A percentile compares a stretch with the other conserved stretches of the same genome.
Conservation (phyloP, 1,140 invertebrate species). For the Sitophilus oryzae region DNA sequence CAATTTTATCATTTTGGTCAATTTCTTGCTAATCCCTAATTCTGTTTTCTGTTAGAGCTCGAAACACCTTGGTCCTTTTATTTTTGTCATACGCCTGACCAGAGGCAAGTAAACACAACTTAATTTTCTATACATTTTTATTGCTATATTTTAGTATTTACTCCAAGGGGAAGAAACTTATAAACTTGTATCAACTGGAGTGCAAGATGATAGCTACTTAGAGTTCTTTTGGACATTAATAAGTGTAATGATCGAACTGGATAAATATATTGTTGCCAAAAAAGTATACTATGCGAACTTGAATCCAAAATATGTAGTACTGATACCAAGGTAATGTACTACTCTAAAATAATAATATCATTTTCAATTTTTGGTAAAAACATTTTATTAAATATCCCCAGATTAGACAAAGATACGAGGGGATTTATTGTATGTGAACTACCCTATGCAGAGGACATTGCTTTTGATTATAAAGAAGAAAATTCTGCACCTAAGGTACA, state of each 20-base stretch:
- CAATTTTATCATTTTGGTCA: too few relatives aligned
- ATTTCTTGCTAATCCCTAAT: too few relatives aligned
- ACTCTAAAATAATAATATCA: not conserved
- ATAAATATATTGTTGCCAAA: slow-evolving; percentile 24
- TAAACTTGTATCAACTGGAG: slow-evolving; percentile 20
- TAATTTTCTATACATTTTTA: not conserved
- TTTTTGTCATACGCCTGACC: too few relatives aligned
- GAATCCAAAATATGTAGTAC: slow-evolving; percentile 22
- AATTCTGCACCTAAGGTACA: slow-evolving; percentile 9
- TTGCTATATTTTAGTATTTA: slow-evolving; percentile 19
- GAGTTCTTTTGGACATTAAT: slow-evolving; percentile 19
- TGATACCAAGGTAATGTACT: slow-evolving; percentile 24
- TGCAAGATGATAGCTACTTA: slow-evolving; percentile 12
- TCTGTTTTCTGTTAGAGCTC: too few relatives aligned
- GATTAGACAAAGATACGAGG: slow-evolving; percentile 7
- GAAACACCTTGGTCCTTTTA: too few relatives aligned
- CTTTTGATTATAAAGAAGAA: slow-evolving; percentile 2
- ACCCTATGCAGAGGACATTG: slow-evolving; percentile 25
- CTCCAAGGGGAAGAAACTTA: slow-evolving; percentile 22
- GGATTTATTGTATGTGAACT: slow-evolving; percentile 14
- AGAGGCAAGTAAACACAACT: too few relatives aligned
- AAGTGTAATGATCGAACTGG: slow-evolving; percentile 13
- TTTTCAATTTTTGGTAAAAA: not conserved
- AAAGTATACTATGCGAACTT: slow-evolving; percentile 22
- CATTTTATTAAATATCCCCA: not conserved